Evolutionary conservation across 2,888 invertebrate species (phyloP), one percentile per base, ranked within the genome.

Genomic region (Lochmaea crataegi): DNA sequence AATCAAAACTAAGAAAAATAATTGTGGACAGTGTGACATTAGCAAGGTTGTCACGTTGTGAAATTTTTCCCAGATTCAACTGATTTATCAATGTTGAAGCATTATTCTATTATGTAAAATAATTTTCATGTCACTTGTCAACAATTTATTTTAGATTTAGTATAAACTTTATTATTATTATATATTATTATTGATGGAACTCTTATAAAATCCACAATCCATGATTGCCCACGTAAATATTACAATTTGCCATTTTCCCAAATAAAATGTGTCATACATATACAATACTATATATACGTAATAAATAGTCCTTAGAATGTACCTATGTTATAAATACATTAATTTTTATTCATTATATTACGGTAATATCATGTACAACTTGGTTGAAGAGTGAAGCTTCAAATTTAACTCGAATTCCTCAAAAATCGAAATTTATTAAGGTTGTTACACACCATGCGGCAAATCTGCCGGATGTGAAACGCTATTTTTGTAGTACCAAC

Each of bases 261-360:
- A 38, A 63, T 41, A 16, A 38, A 63, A 42, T 18, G 61, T 63
- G 61, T 63, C 61, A 63, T 63, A 60, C 38, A 68, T 42, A 41
- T n/a, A 68, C n/a, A 67, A 72, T 53, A 71, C 48, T 63, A 57
- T 51, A 51, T 69, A 72, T 64, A 71, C 72, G 65, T 74, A 74
- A 60, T 26, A 16, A 71, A 64, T 71, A 70, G 70, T 74, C 61
- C 64, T 32, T 68, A 66, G 51, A 63, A 65, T 68, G 58, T 60
- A 53, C 53, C 53, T 71, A 65, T 66, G 66, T 72, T 61, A 53
- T 45, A 68, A 61, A 26, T 48, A 26, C 53, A 57, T 58, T 65
- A 58, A 38, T 57, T 67, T 68, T 56, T 57, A 67, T 58, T 60
- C 63, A n/a, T n/a, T n/a, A n/a, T n/a, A n/a, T n/a, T n/a, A n/a